Conservation (phyloP, 2,113 vertebrate species). For the Varanus salvator region DNA sequence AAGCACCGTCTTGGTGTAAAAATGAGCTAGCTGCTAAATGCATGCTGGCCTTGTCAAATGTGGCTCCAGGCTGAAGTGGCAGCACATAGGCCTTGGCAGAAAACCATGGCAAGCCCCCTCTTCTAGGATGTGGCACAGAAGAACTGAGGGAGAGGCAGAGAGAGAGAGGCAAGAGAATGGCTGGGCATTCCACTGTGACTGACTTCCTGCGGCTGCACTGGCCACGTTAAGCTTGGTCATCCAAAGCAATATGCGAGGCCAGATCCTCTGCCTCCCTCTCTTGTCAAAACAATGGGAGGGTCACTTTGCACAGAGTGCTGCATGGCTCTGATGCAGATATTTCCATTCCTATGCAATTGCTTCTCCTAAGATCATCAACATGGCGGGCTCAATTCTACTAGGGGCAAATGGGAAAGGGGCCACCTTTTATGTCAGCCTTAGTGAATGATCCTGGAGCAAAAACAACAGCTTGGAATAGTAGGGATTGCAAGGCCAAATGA, state of each 20-base stretch:
- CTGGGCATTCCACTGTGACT: not conserved
- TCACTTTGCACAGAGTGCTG: not conserved
- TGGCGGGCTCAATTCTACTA: not conserved
- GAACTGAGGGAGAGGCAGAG: not conserved
- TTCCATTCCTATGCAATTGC: not conserved
- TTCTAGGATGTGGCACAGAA: not conserved
- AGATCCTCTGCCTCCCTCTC: too few relatives aligned
- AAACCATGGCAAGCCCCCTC: not conserved
- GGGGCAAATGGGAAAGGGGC: not conserved
- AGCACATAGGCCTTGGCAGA: not conserved
- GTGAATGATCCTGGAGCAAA: not conserved
- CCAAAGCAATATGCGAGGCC: not conserved
- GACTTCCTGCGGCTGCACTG: not conserved
- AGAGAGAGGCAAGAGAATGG: too few relatives aligned
- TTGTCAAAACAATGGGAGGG: not conserved
- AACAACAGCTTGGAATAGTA: not conserved
- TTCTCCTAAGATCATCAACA: not conserved
- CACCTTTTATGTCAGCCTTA: not conserved
- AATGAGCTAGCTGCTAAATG: not conserved
- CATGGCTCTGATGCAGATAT: not conserved
- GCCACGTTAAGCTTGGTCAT: not conserved
- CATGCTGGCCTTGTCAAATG: not conserved
- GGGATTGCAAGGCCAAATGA: not conserved
- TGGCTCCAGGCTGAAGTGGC: not conserved
- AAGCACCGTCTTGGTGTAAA: not conserved